Base-by-base conservation (phyloP, 2,888 invertebrate genomes). In the Anoplius nigerrimus region DNA sequence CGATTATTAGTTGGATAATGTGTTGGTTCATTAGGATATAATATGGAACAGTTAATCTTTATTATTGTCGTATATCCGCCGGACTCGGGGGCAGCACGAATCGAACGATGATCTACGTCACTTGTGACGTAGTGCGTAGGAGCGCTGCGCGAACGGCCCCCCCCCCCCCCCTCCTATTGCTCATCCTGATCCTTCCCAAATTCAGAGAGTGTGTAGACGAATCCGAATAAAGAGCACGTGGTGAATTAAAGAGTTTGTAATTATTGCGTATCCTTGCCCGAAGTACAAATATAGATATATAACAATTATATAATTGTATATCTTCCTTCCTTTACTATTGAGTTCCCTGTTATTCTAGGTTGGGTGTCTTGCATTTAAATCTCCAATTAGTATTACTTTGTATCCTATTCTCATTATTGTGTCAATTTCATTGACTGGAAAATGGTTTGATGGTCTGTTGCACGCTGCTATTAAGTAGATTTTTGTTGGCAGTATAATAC, bases 361-460 rank as follows among this genome's bases (percentile, higher is more conserved):
- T 16, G 5, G 16, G 16, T 80, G 76, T 69, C 66, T 72, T 13
- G 80, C 73, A 53, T 82, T 82, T 0, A 81, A 54, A 53, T 82
- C 80, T 6, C 78, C 78, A 22, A 75, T 60, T 15, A 80, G 20
- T 22, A 79, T 11, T 6, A 74, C 66, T 62, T 76, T 81, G 45
- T 72, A 51, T 18, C 66, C 67, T 20, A 65, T 58, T 51, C 57
- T 68, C 0, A 72, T 22, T 46, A 80, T n/a, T n/a, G 15, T 52
- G 15, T 78, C 66, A 59, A 78, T 27, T 18, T 81, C 72, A 11
- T 60, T 61, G 20, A 3, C 46, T 22, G 55, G 64, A 24, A 74
- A 60, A 1, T 64, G 51, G 51, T 72, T 69, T 16, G 43, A 56
- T 4, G 77, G 80, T 16, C 64, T 75, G 45, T 71, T 73, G 48